phyloP scores from a whole-genome alignment of 2,888 invertebrate species.

The Hoplodrina blanda region DNA sequence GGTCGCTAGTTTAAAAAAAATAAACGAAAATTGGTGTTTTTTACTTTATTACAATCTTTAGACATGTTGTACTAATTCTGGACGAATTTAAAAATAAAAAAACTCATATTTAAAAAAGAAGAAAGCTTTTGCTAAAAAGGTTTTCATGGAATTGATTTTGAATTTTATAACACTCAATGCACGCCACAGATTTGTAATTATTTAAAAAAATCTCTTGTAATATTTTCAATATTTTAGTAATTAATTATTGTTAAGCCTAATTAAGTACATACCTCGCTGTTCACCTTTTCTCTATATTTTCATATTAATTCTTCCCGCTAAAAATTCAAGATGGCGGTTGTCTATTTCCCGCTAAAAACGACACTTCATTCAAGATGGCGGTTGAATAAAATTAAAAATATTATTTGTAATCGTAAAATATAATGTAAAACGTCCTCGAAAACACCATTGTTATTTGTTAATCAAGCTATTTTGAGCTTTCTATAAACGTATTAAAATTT shows the following conservation, averaged over 20 bases:
- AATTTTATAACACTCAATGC: constrained; percentile 1
- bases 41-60: constrained; percentile 4
- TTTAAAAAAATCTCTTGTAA: constrained; percentile 14
- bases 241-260: constrained; percentile 33
- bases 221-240: constrained; percentile 25
- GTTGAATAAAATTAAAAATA: neutral
- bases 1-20: neutral
- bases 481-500: neutral
- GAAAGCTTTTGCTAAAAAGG: neutral
- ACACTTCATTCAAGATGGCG: constrained; percentile 43
- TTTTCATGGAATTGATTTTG: constrained; percentile 40
- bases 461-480: neutral
- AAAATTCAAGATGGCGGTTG: constrained; percentile 21
- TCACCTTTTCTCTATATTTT: constrained; percentile 7
- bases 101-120: neutral
- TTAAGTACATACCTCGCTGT: constrained; percentile 18
- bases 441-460: neutral
- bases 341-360: constrained; percentile 18
- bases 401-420: neutral
- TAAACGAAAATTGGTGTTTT: constrained; percentile 23
- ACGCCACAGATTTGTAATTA: constrained; percentile 13
- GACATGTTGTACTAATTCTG: neutral
- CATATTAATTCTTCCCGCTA: constrained; percentile 8
- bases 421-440: neutral
- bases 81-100: constrained; percentile 21